Conservation (phyloP, 2,888 invertebrate genomes). For the Folsomia manolachei region DNA sequence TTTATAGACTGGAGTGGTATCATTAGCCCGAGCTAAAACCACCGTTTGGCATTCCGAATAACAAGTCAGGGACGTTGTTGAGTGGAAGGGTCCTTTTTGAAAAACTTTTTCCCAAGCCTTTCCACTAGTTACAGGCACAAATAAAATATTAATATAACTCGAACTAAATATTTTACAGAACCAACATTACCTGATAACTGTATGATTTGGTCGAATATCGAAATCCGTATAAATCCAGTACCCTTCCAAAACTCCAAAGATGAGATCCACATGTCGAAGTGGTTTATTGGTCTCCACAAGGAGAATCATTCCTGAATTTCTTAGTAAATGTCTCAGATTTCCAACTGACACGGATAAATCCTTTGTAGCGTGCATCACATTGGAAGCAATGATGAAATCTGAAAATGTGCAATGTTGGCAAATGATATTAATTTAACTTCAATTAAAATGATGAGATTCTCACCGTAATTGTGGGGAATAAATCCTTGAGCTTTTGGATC, state of each 20-base stretch:
- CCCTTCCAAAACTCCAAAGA: not conserved
- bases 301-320: not conserved
- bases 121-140: not conserved
- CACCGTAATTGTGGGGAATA: not conserved
- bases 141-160: too few relatives aligned
- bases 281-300: not conserved
- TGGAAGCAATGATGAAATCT: not conserved
- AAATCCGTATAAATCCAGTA: not conserved
- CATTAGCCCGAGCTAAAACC: constrained; percentile 9
- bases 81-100: not conserved
- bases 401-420: too few relatives aligned
- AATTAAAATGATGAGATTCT: too few relatives aligned
- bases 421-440: too few relatives aligned
- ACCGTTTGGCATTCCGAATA: not conserved
- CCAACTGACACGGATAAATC: not conserved
- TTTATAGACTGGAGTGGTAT: not conserved
- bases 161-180: too few relatives aligned
- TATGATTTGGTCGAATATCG: not conserved
- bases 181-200: too few relatives aligned
- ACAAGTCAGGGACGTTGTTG: not conserved
- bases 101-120: constrained; percentile 14
- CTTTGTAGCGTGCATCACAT: not conserved
- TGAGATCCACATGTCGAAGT: not conserved
- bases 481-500: not conserved
- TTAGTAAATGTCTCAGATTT: not conserved